Conservation (phyloP, 2,113 vertebrate species). For the Narcine bancroftii region DNA sequence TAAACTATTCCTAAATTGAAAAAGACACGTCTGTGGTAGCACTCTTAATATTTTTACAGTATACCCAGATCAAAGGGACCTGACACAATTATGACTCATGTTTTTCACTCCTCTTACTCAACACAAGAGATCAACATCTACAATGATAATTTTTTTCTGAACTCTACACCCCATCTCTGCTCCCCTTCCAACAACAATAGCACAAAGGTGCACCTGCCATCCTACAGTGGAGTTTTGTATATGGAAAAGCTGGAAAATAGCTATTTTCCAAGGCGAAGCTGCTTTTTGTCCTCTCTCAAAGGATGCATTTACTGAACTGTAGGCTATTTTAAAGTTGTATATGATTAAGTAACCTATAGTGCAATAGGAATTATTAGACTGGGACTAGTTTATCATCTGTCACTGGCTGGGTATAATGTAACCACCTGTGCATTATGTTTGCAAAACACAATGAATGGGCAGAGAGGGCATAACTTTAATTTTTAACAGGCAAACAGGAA, state of each 20-base stretch:
- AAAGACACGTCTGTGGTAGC: background rate
- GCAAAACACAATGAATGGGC: background rate
- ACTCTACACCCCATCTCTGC: background rate
- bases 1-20: conserved; percentile 4
- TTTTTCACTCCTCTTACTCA: background rate
- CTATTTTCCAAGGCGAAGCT: conserved; percentile 26
- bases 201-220: conserved; percentile 13
- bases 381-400: conserved; percentile 22
- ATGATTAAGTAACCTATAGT: conserved; percentile 33
- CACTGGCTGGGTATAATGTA: background rate
- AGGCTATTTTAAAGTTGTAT: conserved; percentile 36
- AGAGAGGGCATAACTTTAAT: background rate
- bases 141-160: background rate
- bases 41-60: conserved; percentile 12
- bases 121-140: background rate
- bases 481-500: background rate
- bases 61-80: background rate
- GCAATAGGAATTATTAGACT: conserved; percentile 35
- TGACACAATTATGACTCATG: background rate
- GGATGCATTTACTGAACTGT: conserved; percentile 29
- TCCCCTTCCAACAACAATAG: background rate
- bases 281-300: conserved; percentile 35
- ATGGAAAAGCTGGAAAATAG: conserved; percentile 30
- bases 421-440: conserved; percentile 25
- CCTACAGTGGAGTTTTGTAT: conserved; percentile 25